Evolutionary conservation across 1,140 invertebrate species (phyloP), one percentile per base, ranked within the genome.

Genomic region (Kradibia gibbosae): DNA sequence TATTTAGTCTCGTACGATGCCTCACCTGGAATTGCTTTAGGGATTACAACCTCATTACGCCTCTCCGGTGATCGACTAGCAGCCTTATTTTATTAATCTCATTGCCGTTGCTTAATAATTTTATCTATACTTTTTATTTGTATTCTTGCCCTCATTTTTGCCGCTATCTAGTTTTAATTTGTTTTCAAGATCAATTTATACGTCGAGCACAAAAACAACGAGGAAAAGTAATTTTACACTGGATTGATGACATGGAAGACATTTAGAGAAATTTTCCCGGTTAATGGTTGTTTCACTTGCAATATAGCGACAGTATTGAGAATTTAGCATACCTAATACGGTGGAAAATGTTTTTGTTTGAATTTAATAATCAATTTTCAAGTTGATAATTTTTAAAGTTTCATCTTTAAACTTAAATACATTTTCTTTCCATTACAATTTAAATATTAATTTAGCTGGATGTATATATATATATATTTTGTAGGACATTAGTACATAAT

Each of bases 211-310:
- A 39, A 72, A 34, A 25, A n/a, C 2, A 31, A 3, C 57, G 28
- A 31, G 3, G 5, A 3, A 34, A 42, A 53, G 53, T 57, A 34
- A 75, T 57, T 75, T 75, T 39, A 53, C 39, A 4, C 10, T 7
- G 36, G 60, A 76, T 76, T 76, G 74, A 76, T 62, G 74, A 39
- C 36, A 20, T 5, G 74, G 55, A 62, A 62, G 57, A 62, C n/a
- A 45, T 78, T 53, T 70, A 28, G 57, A n/a, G 34, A n/a, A 28
- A 60, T 42, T 67, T 50, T 78, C 42, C 48, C 62, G 76, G 31
- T 78, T 78, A 78, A 53, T 70, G 28, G 76, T 10, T 53, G 57
- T 42, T 65, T 65, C 60, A 20, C 17, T n/a, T 65, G 31, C 15
- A 65, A 65, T 65, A 20, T 36, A 65, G 10, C 34, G 60, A 65